Evolutionary conservation across 2,888 invertebrate species (phyloP), one percentile per base, ranked within the genome.

Genomic region (Nowickia ferox): DNA sequence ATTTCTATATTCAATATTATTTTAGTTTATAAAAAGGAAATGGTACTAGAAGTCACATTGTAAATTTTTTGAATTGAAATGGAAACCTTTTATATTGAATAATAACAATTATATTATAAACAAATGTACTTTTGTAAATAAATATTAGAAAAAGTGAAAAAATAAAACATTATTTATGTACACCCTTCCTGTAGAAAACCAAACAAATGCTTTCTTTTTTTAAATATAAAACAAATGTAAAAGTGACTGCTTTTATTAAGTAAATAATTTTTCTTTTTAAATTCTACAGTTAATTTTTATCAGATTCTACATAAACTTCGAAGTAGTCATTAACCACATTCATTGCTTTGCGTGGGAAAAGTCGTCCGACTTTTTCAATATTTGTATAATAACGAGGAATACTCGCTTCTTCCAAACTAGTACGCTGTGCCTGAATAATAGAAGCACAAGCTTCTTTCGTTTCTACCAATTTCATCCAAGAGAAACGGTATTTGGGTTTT

Each of bases 401-500:
- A 44, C 96, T 94, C 15, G 94, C 93, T 91, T 96, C 96, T 55
- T 88, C 87, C 75, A 95, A 91, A 71, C 95, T 94, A 87, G 94
- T 93, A 81, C 96, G 93, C 88, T 96, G 95, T 0, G 96, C 96
- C 71, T 93, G 93, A 71, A 96, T 94, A 89, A 97, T 96, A 87
- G 93, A 92, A 72, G 93, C 93, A 0, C 95, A 96, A 0, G 96
- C 96, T 84, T 94, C 94, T 86, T 94, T 93, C 0, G 96, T 94
- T 9, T 94, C 91, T 61, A 96, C 93, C 89, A 96, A 92, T 89
- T 94, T 94, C 94, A 96, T 94, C 83, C 95, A 89, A 2, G 95
- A 94, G 93, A 96, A 97, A 89, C 95, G 95, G 90, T 95, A 95
- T 91, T 94, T 94, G 0, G 96, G 96, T 87, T 95, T 96, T 92